Conservation (phyloP, 2,113 vertebrate species). For the Ageneiosus marmoratus region DNA sequence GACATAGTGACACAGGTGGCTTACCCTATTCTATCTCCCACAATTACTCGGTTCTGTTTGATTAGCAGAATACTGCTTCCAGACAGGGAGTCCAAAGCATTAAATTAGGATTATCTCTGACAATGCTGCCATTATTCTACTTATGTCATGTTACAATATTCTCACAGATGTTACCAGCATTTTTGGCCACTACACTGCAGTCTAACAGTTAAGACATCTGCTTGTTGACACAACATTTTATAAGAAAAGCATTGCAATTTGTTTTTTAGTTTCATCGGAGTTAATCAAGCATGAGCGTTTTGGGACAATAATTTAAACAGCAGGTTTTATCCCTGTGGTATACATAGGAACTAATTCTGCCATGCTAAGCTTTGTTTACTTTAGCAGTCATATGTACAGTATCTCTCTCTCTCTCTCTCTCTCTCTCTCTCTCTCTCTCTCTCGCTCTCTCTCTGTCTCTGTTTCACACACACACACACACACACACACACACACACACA, state of each 20-base stretch:
- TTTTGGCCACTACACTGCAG: not conserved
- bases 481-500: not conserved
- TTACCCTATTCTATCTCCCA: slow-evolving; percentile 34
- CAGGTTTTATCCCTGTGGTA: slow-evolving; percentile 36
- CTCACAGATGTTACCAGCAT: not conserved
- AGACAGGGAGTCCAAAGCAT: slow-evolving; percentile 20
- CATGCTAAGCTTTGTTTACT: slow-evolving; percentile 46
- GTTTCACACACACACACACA: not conserved
- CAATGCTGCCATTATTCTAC: not conserved
- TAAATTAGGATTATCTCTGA: slow-evolving; percentile 28
- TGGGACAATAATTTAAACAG: slow-evolving; percentile 56
- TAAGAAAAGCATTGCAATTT: slow-evolving; percentile 6
- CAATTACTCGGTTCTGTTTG: slow-evolving; percentile 47
- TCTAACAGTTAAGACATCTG: not conserved
- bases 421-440: no score
- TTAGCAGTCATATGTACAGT: not conserved
- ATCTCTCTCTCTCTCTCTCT: no score
- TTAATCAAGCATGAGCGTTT: slow-evolving; percentile 55
- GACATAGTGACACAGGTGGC: slow-evolving; percentile 41
- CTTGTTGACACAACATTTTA: not conserved
- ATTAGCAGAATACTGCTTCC: slow-evolving; percentile 29
- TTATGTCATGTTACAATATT: slow-evolving; percentile 36
- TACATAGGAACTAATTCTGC: slow-evolving; percentile 39
- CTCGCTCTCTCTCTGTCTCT: no score
- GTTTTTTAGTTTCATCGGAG: slow-evolving; percentile 37